Conservation (phyloP, 2,888 invertebrate species). For the Leucophenga maculata region DNA sequence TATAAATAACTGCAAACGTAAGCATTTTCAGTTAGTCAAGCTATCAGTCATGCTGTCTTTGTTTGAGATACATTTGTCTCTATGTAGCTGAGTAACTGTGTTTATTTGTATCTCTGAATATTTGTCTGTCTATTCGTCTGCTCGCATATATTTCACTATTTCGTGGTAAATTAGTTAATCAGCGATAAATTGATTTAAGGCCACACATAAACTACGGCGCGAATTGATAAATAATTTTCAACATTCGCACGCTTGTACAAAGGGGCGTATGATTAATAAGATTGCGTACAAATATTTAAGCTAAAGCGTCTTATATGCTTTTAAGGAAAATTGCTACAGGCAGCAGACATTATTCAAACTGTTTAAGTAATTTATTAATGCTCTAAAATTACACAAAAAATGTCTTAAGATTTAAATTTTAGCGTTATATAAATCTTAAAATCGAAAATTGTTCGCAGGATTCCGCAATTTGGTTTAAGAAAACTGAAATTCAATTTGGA, state of each 20-base stretch:
- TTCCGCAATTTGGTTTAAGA: no score
- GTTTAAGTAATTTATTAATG: no score
- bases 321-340: no score
- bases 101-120: not conserved
- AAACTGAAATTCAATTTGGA: no score
- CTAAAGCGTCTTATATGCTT: no score
- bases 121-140: not conserved
- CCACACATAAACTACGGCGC: not conserved
- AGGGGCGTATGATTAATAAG: not conserved
- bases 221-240: not conserved
- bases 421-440: no score
- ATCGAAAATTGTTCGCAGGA: no score
- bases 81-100: no score
- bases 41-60: not conserved
- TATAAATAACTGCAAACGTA: conserved; percentile 53
- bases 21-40: conserved; percentile 8
- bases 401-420: no score
- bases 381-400: no score
- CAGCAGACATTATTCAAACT: no score
- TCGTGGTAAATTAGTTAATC: conserved; percentile 50
- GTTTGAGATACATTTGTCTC: conserved; percentile 14
- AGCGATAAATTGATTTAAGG: conserved; percentile 28
- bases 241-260: not conserved
- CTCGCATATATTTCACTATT: conserved; percentile 22
- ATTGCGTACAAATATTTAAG: not conserved